Evolutionary conservation across 1,140 invertebrate genomes (phyloP), one percentile per base, ranked within the genome.

Genomic region (Euura lappo): DNA sequence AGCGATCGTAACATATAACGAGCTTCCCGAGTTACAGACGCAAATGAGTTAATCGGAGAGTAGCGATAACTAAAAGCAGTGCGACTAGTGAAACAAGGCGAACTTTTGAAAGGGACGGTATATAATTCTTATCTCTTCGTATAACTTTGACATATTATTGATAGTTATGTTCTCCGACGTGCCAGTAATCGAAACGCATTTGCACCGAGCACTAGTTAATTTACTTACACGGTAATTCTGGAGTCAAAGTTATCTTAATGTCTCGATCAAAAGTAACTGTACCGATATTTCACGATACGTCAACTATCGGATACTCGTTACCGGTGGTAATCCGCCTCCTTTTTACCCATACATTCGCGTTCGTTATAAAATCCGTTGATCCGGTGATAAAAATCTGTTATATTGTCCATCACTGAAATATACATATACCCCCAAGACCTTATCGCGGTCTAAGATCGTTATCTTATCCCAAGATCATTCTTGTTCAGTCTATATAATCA

Each of bases 71-170:
- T 28, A 60, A 8, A 60, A n/a, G 10, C 51, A 60, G 51, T n/a
- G 51, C 51, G 13, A 60, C 13, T 11, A 60, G 3, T 6, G 51
- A 60, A 6, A 60, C 3, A 60, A 60, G 6, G 6, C 51, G 13
- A 60, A 60, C 51, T 60, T 60, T 60, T 60, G 51, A n/a, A 60
- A 60, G 6, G 8, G 51, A 60, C 8, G 51, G 51, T 60, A 60
- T 28, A 28, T 28, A 28, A 28, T n/a, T 60, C 51, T 60, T 60
- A 60, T 60, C 51, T 11, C 28, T 60, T 6, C 51, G 3, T 28
- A 28, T 60, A 60, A n/a, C 51, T 60, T 60, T 60, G 51, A 60
- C 51, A 60, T 60, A 60, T 60, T 60, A 60, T 60, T 60, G 51
- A 8, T 60, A 11, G 51, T 8, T 11, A 60, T 60, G 51, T 60